A percentile compares a stretch with the other conserved stretches of the same genome.
Evolutionary conservation across 1,140 invertebrate genomes (phyloP).

Genomic region (Zeugodacus cucurbitae): DNA sequence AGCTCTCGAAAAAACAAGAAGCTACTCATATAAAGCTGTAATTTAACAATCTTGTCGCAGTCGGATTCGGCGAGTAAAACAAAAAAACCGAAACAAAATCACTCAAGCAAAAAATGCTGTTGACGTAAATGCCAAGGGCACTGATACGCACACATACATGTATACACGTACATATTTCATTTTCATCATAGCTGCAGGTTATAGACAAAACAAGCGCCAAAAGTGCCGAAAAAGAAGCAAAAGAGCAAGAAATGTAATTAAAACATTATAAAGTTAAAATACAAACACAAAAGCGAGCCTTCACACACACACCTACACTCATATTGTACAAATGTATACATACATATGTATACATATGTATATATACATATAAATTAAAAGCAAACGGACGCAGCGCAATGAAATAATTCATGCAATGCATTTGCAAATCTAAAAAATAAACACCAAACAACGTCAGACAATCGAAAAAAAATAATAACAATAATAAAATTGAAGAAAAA

Average conservation of each 20-base stretch:
- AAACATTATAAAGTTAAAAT: neutral
- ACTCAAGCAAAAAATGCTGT: neutral
- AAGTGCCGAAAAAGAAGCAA: neutral
- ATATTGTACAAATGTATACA: too few species aligned
- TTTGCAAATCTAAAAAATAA: neutral
- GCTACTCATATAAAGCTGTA: too few species aligned
- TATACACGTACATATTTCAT: neutral
- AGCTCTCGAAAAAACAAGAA: too few species aligned
- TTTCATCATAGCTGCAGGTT: neutral
- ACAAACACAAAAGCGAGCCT: neutral
- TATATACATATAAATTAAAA: neutral
- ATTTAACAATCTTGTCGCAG: too few species aligned
- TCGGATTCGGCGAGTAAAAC: too few species aligned
- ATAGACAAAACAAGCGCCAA: constrained; percentile 17
- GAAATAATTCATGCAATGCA: neutral
- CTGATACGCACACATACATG: neutral
- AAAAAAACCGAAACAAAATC: too few species aligned
- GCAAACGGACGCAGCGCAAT: neutral
- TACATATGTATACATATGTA: too few species aligned
- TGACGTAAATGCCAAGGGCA: neutral
- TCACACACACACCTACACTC: too few species aligned
- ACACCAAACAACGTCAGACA: neutral
- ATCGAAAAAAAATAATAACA: neutral
- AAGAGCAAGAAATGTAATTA: constrained; percentile 15
- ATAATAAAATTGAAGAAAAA: neutral